Evolutionary conservation across 2,113 vertebrate species (phyloP).

Genomic region (Callorhinus ursinus): DNA sequence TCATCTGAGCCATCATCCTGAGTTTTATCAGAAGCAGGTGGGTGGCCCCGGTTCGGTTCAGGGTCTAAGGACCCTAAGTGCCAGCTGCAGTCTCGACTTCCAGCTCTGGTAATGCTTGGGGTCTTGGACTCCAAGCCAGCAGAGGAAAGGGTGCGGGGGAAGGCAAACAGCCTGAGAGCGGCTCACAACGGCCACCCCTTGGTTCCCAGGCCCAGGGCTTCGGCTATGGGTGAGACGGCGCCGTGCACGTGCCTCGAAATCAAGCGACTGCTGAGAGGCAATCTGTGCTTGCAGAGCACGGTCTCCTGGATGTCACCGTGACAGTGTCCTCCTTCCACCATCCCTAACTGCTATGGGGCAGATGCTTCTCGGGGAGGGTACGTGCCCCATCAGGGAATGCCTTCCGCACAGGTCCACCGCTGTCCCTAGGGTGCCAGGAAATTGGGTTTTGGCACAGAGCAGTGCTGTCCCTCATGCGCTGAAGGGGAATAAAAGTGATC

Average conservation of each 20-base stretch:
- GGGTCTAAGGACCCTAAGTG: not conserved
- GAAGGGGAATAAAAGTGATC: too few relatives aligned
- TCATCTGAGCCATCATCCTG: not conserved
- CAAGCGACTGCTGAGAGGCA: not conserved
- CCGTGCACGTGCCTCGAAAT: not conserved
- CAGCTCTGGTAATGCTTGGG: not conserved
- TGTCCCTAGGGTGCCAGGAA: too few relatives aligned
- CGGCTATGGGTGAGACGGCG: not conserved
- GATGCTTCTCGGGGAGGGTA: accelerated
- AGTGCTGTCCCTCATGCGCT: not conserved
- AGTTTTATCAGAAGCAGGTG: not conserved
- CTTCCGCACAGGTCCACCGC: too few relatives aligned
- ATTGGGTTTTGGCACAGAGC: not conserved
- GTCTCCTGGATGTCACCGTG: accelerated
- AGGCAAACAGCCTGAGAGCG: not conserved
- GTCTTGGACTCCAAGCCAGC: not conserved
- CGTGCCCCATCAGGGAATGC: accelerated
- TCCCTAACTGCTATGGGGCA: too few relatives aligned
- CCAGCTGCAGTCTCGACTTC: not conserved
- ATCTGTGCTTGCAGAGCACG: accelerated
- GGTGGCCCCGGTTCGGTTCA: too few relatives aligned
- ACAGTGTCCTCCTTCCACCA: accelerated
- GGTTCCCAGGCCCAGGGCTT: not conserved
- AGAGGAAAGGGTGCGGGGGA: not conserved
- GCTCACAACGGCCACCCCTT: too few relatives aligned